Percentiles rank a stretch among this genome's conserved stretches.
phyloP scores from a whole-genome alignment of 2,113 vertebrate genomes.

The Rana temporaria region DNA sequence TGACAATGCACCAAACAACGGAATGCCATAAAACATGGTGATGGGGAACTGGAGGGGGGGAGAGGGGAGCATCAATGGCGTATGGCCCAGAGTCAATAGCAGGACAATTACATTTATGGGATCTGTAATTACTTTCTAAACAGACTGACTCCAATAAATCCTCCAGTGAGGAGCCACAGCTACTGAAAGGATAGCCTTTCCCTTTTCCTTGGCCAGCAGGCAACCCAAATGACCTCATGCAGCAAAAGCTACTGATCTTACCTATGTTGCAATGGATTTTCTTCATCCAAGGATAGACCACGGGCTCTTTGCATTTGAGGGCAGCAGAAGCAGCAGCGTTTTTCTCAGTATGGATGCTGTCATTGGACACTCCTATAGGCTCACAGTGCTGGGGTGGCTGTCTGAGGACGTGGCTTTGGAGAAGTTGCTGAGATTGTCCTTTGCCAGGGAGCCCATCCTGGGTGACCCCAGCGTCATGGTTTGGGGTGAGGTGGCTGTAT shows the following conservation, averaged over 20 bases:
- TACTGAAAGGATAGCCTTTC: conserved; percentile 59
- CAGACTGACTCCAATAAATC: conserved; percentile 96
- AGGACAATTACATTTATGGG: conserved; percentile 98
- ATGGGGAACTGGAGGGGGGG: conserved; percentile 84
- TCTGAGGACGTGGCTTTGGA: conserved; percentile 81
- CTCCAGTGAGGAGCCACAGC: conserved; percentile 79
- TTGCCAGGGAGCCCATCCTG: conserved; percentile 78
- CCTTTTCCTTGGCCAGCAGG: conserved; percentile 60
- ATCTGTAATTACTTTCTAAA: conserved; percentile 96
- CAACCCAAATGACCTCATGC: conserved; percentile 23
- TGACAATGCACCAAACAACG: conserved; percentile 77
- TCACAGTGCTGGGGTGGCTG: conserved; percentile 76
- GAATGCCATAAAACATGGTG: conserved; percentile 85
- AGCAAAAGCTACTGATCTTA: conserved; percentile 61
- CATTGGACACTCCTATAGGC: conserved; percentile 79
- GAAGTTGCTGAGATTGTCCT: conserved; percentile 78
- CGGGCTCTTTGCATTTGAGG: conserved; percentile 90
- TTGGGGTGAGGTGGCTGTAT: conserved; percentile 61
- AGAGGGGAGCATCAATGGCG: conserved; percentile 91
- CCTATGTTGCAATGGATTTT: conserved; percentile 95
- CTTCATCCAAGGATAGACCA: conserved; percentile 99
- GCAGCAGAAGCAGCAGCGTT: conserved; percentile 70
- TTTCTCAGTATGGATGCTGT: conserved; percentile 84
- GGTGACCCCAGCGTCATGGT: conserved; percentile 56
- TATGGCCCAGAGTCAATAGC: conserved; percentile 86